A percentile compares a stretch with the other conserved stretches of the same genome.
Evolutionary conservation across 2,113 vertebrate species (phyloP).

Genomic region (Colinus virginianus): DNA sequence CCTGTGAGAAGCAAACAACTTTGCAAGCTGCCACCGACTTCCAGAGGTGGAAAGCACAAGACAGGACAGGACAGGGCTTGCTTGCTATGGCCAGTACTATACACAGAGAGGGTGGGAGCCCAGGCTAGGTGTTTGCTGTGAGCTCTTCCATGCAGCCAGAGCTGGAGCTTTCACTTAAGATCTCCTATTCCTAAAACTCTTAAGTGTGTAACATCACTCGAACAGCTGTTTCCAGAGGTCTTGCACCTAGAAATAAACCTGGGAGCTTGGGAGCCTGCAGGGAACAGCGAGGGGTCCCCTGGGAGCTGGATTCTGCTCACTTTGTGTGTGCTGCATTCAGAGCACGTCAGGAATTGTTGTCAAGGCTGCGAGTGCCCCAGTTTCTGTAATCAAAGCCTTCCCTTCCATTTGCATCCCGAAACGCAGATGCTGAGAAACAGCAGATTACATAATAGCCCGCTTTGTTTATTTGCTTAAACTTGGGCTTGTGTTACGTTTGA

Average conservation of each 20-base stretch:
- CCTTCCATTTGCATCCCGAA: neutral
- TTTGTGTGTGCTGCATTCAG: neutral
- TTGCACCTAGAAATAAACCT: neutral
- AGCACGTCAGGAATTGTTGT: neutral
- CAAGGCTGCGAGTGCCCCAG: neutral
- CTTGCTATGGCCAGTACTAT: neutral
- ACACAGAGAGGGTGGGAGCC: neutral
- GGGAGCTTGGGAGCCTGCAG: neutral
- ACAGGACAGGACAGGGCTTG: neutral
- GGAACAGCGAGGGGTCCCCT: fast-evolving
- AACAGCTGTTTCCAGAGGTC: neutral
- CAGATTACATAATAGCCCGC: neutral
- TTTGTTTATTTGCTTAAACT: neutral
- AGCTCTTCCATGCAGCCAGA: neutral
- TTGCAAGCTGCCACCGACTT: neutral
- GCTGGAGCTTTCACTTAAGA: neutral
- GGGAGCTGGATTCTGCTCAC: neutral
- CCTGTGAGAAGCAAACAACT: neutral
- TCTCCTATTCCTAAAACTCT: neutral
- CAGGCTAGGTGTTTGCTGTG: neutral
- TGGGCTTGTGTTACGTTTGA: neutral
- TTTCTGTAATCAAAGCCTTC: constrained; percentile 1
- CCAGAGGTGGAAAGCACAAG: neutral
- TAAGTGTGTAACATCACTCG: neutral
- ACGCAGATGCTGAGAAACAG: neutral